A percentile compares a stretch with the other conserved stretches of the same genome.
Conservation (phyloP, 30 jellyfish, hydroid and myxozoan species). For the Cassiopea andromeda region DNA sequence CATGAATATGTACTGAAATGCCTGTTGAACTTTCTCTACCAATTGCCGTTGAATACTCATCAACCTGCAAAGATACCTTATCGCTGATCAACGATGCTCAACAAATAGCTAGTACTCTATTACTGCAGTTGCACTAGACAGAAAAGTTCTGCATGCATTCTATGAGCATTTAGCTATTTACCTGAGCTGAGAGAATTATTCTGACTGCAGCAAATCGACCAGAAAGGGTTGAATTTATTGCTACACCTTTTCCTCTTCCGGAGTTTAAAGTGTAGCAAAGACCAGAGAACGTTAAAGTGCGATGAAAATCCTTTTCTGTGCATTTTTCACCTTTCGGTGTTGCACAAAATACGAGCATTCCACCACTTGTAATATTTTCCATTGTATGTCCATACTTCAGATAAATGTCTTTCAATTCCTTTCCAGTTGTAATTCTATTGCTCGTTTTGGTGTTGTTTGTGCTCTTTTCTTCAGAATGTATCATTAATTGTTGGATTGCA, state of each 20-base stretch:
- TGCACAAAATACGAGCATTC: constrained; percentile 57
- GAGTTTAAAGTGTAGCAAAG: constrained; percentile 63
- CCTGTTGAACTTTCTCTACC: constrained; percentile 43
- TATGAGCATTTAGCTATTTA: background rate
- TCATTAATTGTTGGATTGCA: constrained; percentile 1
- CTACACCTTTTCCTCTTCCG: background rate
- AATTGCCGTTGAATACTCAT: constrained; percentile 29
- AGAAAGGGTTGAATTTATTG: background rate
- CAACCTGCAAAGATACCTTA: constrained; percentile 3
- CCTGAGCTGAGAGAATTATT: constrained; percentile 34
- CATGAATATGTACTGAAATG: constrained; percentile 42
- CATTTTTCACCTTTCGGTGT: constrained; percentile 16
- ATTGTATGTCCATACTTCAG: constrained; percentile 55
- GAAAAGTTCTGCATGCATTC: background rate
- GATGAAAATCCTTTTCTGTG: constrained; percentile 21
- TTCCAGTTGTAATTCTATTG: constrained; percentile 9
- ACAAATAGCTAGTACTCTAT: background rate
- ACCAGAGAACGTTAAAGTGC: constrained; percentile 44
- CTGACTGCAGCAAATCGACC: constrained; percentile 30
- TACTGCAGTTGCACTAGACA: background rate
- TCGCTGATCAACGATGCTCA: background rate
- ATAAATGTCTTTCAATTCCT: constrained; percentile 26
- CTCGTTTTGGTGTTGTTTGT: background rate
- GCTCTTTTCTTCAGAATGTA: background rate
- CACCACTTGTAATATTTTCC: constrained; percentile 29